Conservation (phyloP, 2,113 vertebrate genomes). For the Plestiodon gilberti region DNA sequence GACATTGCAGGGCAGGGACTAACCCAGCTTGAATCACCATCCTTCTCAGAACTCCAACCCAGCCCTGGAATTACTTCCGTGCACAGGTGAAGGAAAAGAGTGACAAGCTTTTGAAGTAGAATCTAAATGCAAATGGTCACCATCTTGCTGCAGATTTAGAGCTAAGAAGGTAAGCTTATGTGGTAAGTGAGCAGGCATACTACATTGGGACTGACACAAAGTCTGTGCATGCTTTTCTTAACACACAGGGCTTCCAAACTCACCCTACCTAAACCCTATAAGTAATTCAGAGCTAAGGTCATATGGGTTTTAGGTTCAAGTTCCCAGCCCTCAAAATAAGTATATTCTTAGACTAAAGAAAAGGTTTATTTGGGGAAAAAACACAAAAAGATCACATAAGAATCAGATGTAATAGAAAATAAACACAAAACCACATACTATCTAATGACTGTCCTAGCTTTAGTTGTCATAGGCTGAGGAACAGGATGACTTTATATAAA, state of each 20-base stretch:
- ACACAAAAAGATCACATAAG: neutral
- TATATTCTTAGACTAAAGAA: neutral
- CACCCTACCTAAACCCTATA: neutral
- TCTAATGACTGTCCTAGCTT: neutral
- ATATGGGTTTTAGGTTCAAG: neutral
- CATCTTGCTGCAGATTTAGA: neutral
- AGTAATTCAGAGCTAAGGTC: neutral
- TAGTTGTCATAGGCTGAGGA: neutral
- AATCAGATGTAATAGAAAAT: too few relatives aligned
- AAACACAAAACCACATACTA: neutral
- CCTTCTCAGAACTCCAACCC: neutral
- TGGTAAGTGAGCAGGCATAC: neutral
- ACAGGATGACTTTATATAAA: neutral
- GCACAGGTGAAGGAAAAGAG: too few relatives aligned
- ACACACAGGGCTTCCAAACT: neutral
- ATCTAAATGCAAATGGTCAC: neutral
- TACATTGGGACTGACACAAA: neutral
- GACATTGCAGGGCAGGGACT: neutral
- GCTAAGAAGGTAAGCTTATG: neutral
- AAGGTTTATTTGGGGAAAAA: neutral
- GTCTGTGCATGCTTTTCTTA: too few relatives aligned
- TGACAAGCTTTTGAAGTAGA: neutral
- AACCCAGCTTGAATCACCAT: neutral
- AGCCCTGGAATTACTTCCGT: neutral
- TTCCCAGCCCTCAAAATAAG: neutral